phyloP scores from a whole-genome alignment of 2,888 invertebrate species.

The Euplexia lucipara region DNA sequence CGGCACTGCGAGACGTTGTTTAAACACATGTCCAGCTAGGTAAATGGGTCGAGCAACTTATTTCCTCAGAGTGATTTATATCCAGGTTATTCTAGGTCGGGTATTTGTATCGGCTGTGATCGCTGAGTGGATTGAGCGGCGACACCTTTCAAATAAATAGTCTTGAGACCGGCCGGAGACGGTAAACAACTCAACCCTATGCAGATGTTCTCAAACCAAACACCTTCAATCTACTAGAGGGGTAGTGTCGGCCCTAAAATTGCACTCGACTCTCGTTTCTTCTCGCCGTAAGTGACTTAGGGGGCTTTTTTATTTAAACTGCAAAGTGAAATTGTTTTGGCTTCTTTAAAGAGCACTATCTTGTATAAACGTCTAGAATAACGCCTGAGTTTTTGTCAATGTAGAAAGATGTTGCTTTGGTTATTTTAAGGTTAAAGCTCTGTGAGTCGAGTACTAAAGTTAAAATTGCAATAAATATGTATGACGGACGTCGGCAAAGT shows the following conservation, averaged over 20 bases:
- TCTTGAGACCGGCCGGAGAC: conserved; percentile 84
- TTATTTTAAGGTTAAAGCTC: conserved; percentile 15
- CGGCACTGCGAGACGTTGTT: conserved; percentile 68
- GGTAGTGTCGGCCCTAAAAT: conserved; percentile 79
- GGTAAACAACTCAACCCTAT: conserved; percentile 88
- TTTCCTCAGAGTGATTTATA: conserved; percentile 85
- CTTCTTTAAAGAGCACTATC: conserved; percentile 66
- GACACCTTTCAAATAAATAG: conserved; percentile 91
- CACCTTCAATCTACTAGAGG: conserved; percentile 82
- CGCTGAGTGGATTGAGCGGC: conserved; percentile 87
- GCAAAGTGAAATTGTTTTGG: conserved; percentile 77
- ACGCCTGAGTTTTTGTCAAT: conserved; percentile 18
- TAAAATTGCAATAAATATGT: conserved; percentile 57
- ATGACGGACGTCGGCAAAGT: conserved; percentile 72
- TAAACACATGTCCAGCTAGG: conserved; percentile 79
- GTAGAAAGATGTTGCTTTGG: conserved; percentile 1
- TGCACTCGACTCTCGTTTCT: conserved; percentile 78
- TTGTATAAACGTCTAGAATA: conserved; percentile 54
- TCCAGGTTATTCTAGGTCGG: conserved; percentile 78
- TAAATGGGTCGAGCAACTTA: conserved; percentile 80
- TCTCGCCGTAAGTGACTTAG: conserved; percentile 74
- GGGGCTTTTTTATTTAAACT: conserved; percentile 80
- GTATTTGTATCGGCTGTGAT: conserved; percentile 81
- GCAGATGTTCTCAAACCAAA: conserved; percentile 86
- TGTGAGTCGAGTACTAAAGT: conserved; percentile 9